These are phyloP conservation scores for Melanophora roralis DNA, from an alignment of 2,888 invertebrate genomes.

Conservation along the genomic window DNA sequence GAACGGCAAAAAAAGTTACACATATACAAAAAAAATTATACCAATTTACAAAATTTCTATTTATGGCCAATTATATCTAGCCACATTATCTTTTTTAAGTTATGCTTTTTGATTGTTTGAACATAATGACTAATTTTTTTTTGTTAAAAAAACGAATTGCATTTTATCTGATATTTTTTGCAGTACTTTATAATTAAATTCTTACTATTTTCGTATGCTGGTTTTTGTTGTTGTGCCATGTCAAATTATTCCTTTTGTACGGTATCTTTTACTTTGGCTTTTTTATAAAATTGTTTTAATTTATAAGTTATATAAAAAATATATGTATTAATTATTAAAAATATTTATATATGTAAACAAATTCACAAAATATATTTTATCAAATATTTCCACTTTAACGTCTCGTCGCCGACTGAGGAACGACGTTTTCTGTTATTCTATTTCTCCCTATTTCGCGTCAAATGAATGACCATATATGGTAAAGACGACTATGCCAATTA, in stretches of 20 bases:
- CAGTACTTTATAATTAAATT: slow-evolving; percentile 48
- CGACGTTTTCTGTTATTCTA: slow-evolving; percentile 30
- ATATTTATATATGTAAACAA: slow-evolving; percentile 21
- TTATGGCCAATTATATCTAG: slow-evolving; percentile 43
- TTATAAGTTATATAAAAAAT: slow-evolving; percentile 50
- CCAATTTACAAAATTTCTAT: slow-evolving; percentile 35
- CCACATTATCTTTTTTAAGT: slow-evolving; percentile 21
- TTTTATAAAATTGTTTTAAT: slow-evolving; percentile 32
- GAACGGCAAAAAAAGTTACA: slow-evolving; percentile 21
- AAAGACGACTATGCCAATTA: slow-evolving; percentile 20
- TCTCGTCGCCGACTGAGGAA: slow-evolving; percentile 52
- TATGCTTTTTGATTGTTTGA: slow-evolving; percentile 14
- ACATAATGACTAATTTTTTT: slow-evolving; percentile 53
- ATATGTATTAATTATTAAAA: slow-evolving; percentile 30
- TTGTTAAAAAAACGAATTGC: background rate
- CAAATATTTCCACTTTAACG: slow-evolving; percentile 43
- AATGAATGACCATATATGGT: slow-evolving; percentile 46
- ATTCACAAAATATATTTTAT: background rate
- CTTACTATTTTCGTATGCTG: slow-evolving; percentile 74
- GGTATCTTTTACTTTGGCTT: too few relatives aligned
- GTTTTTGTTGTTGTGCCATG: slow-evolving; percentile 74
- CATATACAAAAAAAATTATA: background rate
- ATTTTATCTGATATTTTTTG: background rate
- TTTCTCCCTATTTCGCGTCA: slow-evolving; percentile 34
- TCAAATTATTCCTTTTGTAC: slow-evolving; percentile 29